These are phyloP conservation scores for Xanthorhoe spadicearia DNA, from an alignment of 2,888 invertebrate genomes.

Conservation along the genomic window DNA sequence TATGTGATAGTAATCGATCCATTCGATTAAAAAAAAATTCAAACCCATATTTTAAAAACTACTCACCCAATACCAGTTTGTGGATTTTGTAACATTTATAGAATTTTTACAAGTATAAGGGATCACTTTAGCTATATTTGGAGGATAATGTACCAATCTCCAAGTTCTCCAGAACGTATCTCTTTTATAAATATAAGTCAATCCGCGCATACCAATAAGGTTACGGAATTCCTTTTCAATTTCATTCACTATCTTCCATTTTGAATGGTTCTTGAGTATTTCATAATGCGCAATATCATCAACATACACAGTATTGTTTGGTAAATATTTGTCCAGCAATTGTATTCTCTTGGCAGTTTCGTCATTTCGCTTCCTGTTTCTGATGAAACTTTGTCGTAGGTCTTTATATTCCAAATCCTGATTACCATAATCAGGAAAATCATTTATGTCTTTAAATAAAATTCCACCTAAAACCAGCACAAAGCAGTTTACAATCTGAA, in stretches of 20 bases:
- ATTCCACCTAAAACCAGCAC: constrained; percentile 15
- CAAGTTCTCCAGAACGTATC: constrained; percentile 68
- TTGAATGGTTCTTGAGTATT: constrained; percentile 29
- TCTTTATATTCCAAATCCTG: constrained; percentile 17
- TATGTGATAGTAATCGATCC: not conserved
- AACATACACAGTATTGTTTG: constrained; percentile 48
- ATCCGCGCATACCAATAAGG: constrained; percentile 58
- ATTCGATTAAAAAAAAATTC: not conserved
- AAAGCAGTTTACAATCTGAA: constrained; percentile 11
- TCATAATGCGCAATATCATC: constrained; percentile 56
- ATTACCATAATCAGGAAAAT: constrained; percentile 31
- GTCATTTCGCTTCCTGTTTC: constrained; percentile 42
- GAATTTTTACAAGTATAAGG: constrained; percentile 60
- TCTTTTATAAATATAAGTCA: constrained; percentile 63
- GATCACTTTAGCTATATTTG: constrained; percentile 45
- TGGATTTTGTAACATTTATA: constrained; percentile 48
- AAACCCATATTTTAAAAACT: not conserved
- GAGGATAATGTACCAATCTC: constrained; percentile 54
- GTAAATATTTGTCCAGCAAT: constrained; percentile 35
- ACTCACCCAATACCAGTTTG: constrained; percentile 65
- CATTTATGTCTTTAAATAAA: constrained; percentile 15
- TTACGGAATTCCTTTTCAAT: constrained; percentile 58
- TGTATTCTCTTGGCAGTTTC: constrained; percentile 32
- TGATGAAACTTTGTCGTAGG: constrained; percentile 47
- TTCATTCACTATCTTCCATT: constrained; percentile 37